Conservation (phyloP, 2,888 invertebrate genomes). For the Acleris laterana region DNA sequence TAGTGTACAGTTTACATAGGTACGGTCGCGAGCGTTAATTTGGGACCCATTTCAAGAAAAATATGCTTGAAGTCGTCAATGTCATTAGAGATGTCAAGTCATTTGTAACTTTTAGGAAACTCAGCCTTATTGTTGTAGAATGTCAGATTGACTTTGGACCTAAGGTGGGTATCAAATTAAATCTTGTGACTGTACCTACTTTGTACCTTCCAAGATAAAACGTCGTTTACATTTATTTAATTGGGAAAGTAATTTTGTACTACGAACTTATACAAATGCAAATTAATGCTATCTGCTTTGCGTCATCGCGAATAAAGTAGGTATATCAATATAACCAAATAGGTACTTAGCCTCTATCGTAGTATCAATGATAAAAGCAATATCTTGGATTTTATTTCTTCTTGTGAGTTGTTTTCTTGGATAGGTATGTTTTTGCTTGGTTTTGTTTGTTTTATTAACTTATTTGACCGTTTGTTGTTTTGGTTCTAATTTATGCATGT, state of each 20-base stretch:
- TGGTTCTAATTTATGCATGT: conserved; percentile 70
- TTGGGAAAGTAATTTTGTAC: neutral
- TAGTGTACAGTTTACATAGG: too few species aligned
- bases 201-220: too few species aligned
- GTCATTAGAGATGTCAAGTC: too few species aligned
- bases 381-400: conserved; percentile 31
- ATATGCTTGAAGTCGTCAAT: too few species aligned
- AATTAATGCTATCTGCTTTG: conserved; percentile 21
- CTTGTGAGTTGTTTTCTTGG: conserved; percentile 51
- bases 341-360: conserved; percentile 21
- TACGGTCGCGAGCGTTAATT: too few species aligned
- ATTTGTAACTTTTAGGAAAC: too few species aligned
- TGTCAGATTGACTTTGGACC: too few species aligned
- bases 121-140: too few species aligned
- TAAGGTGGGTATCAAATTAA: too few species aligned
- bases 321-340: conserved; percentile 23
- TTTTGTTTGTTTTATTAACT: conserved; percentile 73
- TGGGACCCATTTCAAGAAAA: too few species aligned
- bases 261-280: conserved; percentile 3
- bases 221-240: neutral
- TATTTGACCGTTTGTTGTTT: conserved; percentile 71
- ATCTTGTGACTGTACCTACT: too few species aligned
- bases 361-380: conserved; percentile 35
- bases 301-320: conserved; percentile 20
- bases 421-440: conserved; percentile 68